phyloP scores from a whole-genome alignment of 2,113 vertebrate genomes.

The Proterorhinus semilunaris region DNA sequence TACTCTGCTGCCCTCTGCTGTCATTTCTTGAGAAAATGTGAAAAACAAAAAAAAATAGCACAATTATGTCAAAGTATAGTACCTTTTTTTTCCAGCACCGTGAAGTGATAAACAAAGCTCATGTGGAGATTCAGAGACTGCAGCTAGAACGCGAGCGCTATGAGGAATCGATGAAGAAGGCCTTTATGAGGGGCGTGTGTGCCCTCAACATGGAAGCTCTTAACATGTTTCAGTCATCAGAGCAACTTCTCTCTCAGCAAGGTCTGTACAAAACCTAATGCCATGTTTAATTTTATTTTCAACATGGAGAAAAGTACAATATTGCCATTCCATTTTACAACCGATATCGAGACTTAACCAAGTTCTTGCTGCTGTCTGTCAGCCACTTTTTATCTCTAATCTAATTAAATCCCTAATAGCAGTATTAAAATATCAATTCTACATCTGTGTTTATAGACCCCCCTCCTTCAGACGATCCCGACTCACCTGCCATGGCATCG shows the following conservation, averaged over 20 bases:
- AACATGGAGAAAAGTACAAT: too few relatives aligned
- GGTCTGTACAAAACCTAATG: conserved; percentile 44
- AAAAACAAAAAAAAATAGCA: too few relatives aligned
- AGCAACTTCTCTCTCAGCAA: conserved; percentile 44
- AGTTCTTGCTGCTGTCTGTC: too few relatives aligned
- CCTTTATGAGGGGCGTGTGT: conserved; percentile 96
- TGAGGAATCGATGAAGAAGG: conserved; percentile 94
- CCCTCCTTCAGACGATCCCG: conserved; percentile 73
- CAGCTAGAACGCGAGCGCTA: conserved; percentile 84
- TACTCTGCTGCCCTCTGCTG: too few relatives aligned
- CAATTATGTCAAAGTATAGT: too few relatives aligned
- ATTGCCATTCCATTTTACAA: too few relatives aligned
- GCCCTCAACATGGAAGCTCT: conserved; percentile 95
- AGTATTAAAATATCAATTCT: background rate
- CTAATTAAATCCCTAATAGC: too few relatives aligned
- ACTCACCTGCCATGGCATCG: conserved; percentile 58
- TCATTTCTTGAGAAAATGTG: too few relatives aligned
- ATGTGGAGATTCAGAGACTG: conserved; percentile 83
- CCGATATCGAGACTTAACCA: too few relatives aligned
- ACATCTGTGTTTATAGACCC: conserved; percentile 55
- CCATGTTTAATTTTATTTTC: background rate
- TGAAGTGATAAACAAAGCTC: conserved; percentile 77
- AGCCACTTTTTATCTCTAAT: too few relatives aligned
- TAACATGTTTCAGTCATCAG: conserved; percentile 85
- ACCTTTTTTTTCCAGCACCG: conserved; percentile 37